Percentiles rank a stretch among this genome's conserved stretches.
phyloP scores from a whole-genome alignment of 2,113 vertebrate species.

The Promerops cafer region DNA sequence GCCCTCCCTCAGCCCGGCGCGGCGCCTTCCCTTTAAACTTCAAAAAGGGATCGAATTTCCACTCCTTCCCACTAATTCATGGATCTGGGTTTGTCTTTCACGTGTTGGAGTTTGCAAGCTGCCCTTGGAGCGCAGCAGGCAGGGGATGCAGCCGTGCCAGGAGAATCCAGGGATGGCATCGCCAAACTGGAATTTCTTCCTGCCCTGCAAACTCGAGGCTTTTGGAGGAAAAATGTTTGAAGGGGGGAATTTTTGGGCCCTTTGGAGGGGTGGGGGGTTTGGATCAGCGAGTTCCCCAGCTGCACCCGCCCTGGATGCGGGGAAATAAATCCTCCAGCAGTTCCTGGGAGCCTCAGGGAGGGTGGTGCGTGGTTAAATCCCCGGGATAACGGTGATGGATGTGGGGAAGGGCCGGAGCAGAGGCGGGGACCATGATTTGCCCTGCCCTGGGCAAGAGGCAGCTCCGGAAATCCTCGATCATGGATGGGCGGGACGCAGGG shows the following conservation, averaged over 20 bases:
- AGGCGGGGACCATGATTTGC: neutral
- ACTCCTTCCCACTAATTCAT: neutral
- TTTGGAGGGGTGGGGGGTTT: neutral
- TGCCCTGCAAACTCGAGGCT: neutral
- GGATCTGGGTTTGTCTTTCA: neutral
- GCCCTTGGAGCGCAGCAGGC: neutral
- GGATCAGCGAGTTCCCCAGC: accelerated
- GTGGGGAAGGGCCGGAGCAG: neutral
- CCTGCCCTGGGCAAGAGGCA: neutral
- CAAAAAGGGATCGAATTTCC: neutral
- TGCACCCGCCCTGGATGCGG: neutral
- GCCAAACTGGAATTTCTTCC: neutral
- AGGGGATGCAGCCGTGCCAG: accelerated
- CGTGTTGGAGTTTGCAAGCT: neutral
- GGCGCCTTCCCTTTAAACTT: neutral
- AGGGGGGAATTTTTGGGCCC: neutral
- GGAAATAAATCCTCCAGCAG: neutral
- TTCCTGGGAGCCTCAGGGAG: neutral
- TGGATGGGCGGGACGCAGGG: accelerated
- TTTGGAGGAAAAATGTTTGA: neutral
- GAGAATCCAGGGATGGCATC: accelerated
- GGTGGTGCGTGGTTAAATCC: accelerated
- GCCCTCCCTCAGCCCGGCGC: neutral
- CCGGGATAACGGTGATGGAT: neutral
- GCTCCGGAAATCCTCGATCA: accelerated